Percentiles rank a stretch among this genome's conserved stretches.
Evolutionary conservation across 2,113 vertebrate species (phyloP).

Genomic region (Cinclus mexicanus): DNA sequence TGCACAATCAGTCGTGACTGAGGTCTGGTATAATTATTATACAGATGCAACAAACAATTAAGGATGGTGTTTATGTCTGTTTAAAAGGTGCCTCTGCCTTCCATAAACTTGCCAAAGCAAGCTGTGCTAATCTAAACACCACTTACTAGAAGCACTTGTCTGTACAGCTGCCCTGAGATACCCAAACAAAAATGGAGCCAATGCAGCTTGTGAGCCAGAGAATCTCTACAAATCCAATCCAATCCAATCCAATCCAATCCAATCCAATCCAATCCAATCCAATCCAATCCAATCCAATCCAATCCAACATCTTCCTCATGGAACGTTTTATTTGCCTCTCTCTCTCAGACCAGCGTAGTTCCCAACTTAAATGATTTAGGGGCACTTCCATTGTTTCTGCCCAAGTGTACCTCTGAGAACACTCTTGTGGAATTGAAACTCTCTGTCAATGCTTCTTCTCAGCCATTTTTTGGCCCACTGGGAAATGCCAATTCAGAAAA

Average conservation of each 20-base stretch:
- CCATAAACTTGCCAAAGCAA: neutral
- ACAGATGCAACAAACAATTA: neutral
- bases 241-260: neutral
- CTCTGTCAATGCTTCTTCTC: neutral
- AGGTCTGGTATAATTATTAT: neutral
- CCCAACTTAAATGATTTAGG: neutral
- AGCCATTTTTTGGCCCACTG: neutral
- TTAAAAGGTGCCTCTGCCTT: neutral
- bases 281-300: neutral
- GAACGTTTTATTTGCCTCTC: neutral
- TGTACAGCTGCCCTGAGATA: neutral
- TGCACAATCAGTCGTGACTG: neutral
- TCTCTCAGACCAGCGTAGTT: neutral
- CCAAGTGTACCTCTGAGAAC: neutral
- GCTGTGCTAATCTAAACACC: neutral
- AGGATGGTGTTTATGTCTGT: neutral
- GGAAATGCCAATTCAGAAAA: neutral
- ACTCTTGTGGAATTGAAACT: neutral
- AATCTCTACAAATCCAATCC: neutral
- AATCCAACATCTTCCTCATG: neutral
- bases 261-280: neutral
- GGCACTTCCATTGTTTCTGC: neutral
- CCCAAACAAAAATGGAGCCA: neutral
- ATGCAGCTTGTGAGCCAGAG: neutral
- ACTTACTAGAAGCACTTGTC: neutral